Evolutionary conservation across 2,888 invertebrate species (phyloP).

Genomic region (Diadromus collaris): DNA sequence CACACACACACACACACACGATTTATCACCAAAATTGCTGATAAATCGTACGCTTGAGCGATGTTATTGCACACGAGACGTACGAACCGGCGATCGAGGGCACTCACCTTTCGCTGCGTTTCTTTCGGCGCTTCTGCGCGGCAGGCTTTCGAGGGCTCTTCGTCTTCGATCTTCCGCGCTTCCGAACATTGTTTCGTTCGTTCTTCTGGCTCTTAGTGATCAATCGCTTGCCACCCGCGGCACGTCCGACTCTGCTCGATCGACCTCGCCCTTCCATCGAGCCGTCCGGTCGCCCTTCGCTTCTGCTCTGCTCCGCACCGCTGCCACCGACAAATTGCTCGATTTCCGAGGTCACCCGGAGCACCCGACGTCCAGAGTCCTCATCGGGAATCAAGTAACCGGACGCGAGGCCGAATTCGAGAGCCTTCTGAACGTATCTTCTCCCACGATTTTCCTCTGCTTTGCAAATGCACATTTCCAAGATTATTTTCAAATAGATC

Average conservation of each 20-base stretch:
- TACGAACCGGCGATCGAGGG: background rate
- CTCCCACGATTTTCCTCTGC: constrained; percentile 41
- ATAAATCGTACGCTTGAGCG: too few relatives aligned
- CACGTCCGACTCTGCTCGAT: constrained; percentile 4
- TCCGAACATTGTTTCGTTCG: constrained; percentile 34
- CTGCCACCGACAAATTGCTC: constrained; percentile 36
- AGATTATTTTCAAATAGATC: background rate
- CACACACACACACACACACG: too few relatives aligned
- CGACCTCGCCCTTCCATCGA: constrained; percentile 22
- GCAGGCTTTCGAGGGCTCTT: constrained; percentile 43
- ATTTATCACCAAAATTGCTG: too few relatives aligned
- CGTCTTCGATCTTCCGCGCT: constrained; percentile 50
- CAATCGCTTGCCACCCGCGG: constrained; percentile 27
- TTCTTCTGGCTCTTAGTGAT: constrained; percentile 11
- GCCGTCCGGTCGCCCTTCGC: constrained; percentile 27
- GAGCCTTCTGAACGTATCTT: constrained; percentile 48
- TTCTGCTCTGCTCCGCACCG: constrained; percentile 36
- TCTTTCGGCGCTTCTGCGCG: constrained; percentile 47
- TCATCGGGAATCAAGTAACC: constrained; percentile 50
- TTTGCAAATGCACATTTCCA: background rate
- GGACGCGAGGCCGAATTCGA: constrained; percentile 49
- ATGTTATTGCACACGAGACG: background rate
- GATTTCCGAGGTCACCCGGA: constrained; percentile 50
- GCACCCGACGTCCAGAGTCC: constrained; percentile 49
- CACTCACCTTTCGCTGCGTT: constrained; percentile 40